Evolutionary conservation across 2,888 invertebrate genomes (phyloP), one percentile per base, ranked within the genome.

Genomic region (Synergus japonicus): DNA sequence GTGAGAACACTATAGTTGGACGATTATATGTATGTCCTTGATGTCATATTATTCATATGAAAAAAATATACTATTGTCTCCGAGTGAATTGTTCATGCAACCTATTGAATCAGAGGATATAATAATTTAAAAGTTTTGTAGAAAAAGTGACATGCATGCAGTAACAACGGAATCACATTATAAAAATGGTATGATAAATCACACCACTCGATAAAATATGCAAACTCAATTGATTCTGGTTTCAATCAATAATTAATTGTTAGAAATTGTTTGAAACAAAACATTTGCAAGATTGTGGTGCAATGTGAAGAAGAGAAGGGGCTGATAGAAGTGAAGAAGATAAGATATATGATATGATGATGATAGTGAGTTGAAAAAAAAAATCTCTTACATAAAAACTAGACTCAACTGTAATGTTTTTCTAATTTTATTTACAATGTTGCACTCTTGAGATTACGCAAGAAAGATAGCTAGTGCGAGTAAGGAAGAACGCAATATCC

Each of bases 401-500:
- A 60, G 10, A 60, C 22, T 29, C 22, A 3, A 12, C 29, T 10
- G 18, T 43, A 84, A 84, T 85, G 80, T 86, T 86, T 85, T 85
- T 83, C 83, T 82, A 83, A 81, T 82, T 83, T 81, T 85, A 83
- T 85, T 85, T 83, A 81, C 81, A 76, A 84, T 79, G 81, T 78
- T 29, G 49, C 29, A 73, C 69, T 43, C 4, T 46, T 54, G 7
- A 49, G 5, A 73, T 86, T 86, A 87, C 84, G 86, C 78, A 85
- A 84, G 78, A 76, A 79, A 80, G 83, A 86, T 83, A 82, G 83
- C 76, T 76, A 54, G 63, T 78, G 79, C 76, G 82, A 84, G 81
- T 81, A 87, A 87, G 83, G 82, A 81, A 83, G 86, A 88, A 83
- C 83, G 83, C 84, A 85, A 88, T 89, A 88, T 86, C 88, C 87